These are phyloP conservation scores for Rostratula benghalensis DNA, from an alignment of 2,113 vertebrate species.

Conservation along the genomic window DNA sequence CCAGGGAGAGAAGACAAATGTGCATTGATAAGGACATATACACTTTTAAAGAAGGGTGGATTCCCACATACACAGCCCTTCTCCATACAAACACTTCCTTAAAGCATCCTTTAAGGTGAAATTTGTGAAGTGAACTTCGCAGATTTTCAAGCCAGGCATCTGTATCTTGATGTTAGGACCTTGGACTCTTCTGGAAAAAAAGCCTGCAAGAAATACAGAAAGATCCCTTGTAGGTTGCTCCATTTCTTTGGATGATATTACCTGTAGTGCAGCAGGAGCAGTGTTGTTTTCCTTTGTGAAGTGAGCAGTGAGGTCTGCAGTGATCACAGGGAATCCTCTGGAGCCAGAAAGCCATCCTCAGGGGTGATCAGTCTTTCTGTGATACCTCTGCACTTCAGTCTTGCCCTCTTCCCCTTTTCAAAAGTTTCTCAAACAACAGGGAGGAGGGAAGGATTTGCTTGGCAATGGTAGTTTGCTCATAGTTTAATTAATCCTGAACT, in stretches of 20 bases:
- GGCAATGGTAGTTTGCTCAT: background rate
- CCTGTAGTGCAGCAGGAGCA: background rate
- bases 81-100: background rate
- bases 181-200: background rate
- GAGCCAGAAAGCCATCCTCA: background rate
- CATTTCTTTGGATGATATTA: background rate
- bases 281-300: background rate
- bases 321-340: background rate
- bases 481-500: slow-evolving; percentile 39
- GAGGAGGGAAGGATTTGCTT: background rate
- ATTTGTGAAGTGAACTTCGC: background rate
- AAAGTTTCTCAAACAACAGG: background rate
- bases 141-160: background rate
- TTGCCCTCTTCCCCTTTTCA: background rate
- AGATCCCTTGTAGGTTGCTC: background rate
- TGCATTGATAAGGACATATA: background rate
- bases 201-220: background rate
- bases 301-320: background rate
- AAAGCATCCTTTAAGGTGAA: background rate
- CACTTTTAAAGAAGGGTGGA: background rate
- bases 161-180: background rate
- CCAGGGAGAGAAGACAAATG: background rate
- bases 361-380: background rate
- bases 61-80: background rate
- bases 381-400: background rate